Base-by-base conservation (phyloP, 2,113 vertebrate species). In the Thunnus thynnus region DNA sequence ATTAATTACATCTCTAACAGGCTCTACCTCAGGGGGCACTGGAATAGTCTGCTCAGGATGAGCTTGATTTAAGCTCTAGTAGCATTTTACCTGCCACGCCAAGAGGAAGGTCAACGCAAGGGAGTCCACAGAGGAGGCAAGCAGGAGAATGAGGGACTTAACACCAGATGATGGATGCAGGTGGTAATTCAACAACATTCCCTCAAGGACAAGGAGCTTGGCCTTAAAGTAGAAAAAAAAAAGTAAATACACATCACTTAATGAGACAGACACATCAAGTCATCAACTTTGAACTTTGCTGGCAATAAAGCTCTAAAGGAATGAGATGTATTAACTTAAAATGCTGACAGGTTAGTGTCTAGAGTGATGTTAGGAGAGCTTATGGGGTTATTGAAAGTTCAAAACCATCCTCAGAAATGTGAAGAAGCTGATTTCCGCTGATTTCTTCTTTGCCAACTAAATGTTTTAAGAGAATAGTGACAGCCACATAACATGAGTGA, bases 1-100 rank as follows among this genome's bases (percentile, higher is more conserved):
- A 94, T 94, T 94, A 91, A 92, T 93, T 92, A 83, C 75, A 82
- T 85, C 85, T 94, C 82, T 86, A 87, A 89, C 79, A 78, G 81
- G 77, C 77, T 58, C 27, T 80, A 75, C 88, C 84, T 83, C 58
- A 6, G 80, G 87, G 87, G 78, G 57, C 48, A 30, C 69, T 81
- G 47, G 73, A 87, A 78, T 78, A 80, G 82, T 78, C 84, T 83
- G 73, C 65, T 75, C 58, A 75, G 87, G 83, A 89, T 87, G 82
- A 83, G 84, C 86, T 93, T 80, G 80, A 91, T 89, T 89, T 89
- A 85, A 92, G 85, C 89, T 88, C 82, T 80, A 64, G 76, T 83
- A 88, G 80, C 41, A 90, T 89, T 87, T 91, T 85, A 84, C 78
- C 87, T 83, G 87, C 51, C 56, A 87, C 86, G 85, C 88, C 82